Evolutionary conservation across 1,140 invertebrate genomes (phyloP), one percentile per base, ranked within the genome.

Genomic region (Rhizoglyphus robini): DNA sequence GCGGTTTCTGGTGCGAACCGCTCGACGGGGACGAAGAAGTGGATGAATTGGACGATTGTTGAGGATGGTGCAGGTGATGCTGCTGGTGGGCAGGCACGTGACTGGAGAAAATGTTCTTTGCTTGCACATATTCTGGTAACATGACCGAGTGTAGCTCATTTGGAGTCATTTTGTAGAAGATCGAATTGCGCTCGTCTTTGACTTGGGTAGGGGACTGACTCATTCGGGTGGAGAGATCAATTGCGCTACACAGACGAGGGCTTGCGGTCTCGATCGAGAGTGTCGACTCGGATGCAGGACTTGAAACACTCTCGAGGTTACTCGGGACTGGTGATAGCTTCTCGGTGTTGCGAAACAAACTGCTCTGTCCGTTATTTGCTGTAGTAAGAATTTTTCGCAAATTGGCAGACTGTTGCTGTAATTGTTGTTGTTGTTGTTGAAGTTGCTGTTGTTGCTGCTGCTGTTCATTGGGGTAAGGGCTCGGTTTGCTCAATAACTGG

Each of bases 1-100:
- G 81, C 1, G 81, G 81, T 69, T 83, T 83, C 58, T 75, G 71
- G 18, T 64, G 41, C 1, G n/a, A 3, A n/a, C 8, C 23, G 13
- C 15, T 20, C 29, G 48, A 51, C 23, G 3, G 20, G 5, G 47
- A 20, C 4, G 47, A 49, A 20, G 47, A 5, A n/a, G 15, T 51
- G 23, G 48, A 1, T 27, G 41, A n/a, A 46, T 46, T 46, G 18
- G 48, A 13, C 23, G 48, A 41, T 25, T 51, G 48, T 4, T 51
- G 48, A 51, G 15, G 23, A 51, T 27, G 18, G 3, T 51, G 48
- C 18, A n/a, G 41, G 2, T 2, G 41, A 46, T 46, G 41, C 18
- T 46, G 41, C 18, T 46, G 41, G 23, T 41, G 38, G n/a, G n/a
- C 8, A 41, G n/a, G n/a, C n/a, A n/a, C n/a, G n/a, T n/a, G n/a